Evolutionary conservation across 2,113 vertebrate genomes (phyloP), one percentile per base, ranked within the genome.

Genomic region (Bagarius yarrelli): DNA sequence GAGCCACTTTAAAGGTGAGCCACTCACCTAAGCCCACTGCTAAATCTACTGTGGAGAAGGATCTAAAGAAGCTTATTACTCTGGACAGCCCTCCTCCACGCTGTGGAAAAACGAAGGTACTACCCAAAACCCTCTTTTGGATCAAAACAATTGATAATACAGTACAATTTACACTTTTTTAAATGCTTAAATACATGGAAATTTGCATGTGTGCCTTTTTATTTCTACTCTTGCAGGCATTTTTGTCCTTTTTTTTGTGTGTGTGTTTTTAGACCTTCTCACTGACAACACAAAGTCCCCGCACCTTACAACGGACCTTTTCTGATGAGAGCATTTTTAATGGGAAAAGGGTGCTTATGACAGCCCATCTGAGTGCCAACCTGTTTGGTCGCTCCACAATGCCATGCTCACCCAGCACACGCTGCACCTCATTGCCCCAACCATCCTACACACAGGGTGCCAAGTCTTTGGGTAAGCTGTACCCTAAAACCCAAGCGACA

Each of bases 251-350:
- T 1, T 63, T 47, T 25, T 34, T 11, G n/a, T n/a, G n/a, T n/a
- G n/a, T n/a, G n/a, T n/a, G n/a, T 40, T 40, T 40, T 40, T 23
- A 81, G 79, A 59, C 79, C 3, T 74, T 75, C 57, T 76, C 92
- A 89, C 83, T 63, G 27, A 92, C 87, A 91, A 98, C 94, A 93
- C 95, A 36, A 0, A 57, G 76, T 94, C 94, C 0, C 94, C 95
- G 96, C 89, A 95, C 96, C n/a, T 92, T 99, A 88, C 98, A 99
- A 86, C 94, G 98, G 18, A 99, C 98, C 6, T 93, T 99, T 86
- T 99, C 98, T 0, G 97, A 99, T 21, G 98, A 99, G 91, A 99
- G 98, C 79, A 98, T 99, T 90, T 99, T 98, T 88, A 96, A 97
- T 0, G 93, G 96, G 67, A 96, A 98, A 80, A 92, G 97, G 80